Base-by-base conservation (phyloP, 1,140 invertebrate species). In the Maconellicoccus hirsutus region DNA sequence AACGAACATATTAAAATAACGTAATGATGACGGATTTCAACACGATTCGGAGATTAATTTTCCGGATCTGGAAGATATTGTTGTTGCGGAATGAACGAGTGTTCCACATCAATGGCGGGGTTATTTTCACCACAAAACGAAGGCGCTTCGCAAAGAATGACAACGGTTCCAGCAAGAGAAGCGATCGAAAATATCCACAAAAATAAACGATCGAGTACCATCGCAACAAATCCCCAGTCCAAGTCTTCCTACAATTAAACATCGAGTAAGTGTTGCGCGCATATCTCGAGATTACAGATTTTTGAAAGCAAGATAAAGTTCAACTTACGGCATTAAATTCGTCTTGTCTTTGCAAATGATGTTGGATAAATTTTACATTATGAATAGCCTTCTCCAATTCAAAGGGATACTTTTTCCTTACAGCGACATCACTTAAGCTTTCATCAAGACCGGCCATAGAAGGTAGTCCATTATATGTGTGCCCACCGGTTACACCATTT, bases 161-260 rank as follows among this genome's bases (percentile, higher is more conserved):
- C 84, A 71, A 93, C 86, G 0, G 92, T 94, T 25, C 93, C 97
- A 4, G 91, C 87, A 61, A 96, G 86, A 16, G 94, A 94, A 1
- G 93, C 89, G 73, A 94, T 91, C 66, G 88, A 87, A 81, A 99
- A 99, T 22, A 99, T 89, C 88, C 92, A 97, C 0, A 99, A 85
- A 78, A 99, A 97, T 0, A 99, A 83, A 22, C 97, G 86, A 79
- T 99, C 97, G 72, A 99, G 84, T 0, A 99, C 96, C 94, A 98
- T 98, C 19, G 97, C 96, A 3, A 98, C 95, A 79, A 98, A 99
- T 70, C 95, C 96, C 97, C 97, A 99, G 79, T 98, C 97, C 84
- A 95, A 92, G 82, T 96, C 93, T 79, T 95, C 92, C 93, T 96
- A 80, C 73, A 80, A 78, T n/a, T n/a, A n/a, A n/a, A n/a, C 8